Percentiles rank a stretch among this genome's conserved stretches.
Conservation (phyloP, 2,888 invertebrate species). For the Andricus quercusramuli region DNA sequence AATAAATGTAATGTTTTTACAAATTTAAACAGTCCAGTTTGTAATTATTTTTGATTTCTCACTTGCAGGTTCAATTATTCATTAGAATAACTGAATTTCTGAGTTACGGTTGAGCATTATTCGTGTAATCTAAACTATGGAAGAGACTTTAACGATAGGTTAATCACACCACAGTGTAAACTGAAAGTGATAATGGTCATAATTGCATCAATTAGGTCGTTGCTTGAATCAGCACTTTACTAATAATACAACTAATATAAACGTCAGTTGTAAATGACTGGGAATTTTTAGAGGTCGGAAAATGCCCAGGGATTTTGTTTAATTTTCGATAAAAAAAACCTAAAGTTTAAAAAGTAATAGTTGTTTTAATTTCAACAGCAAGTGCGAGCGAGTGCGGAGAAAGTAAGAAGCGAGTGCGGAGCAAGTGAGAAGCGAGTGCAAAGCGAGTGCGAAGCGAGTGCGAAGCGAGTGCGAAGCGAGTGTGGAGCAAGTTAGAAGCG, state of each 20-base stretch:
- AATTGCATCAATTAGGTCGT: conserved; percentile 23
- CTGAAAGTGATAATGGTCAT: conserved; percentile 12
- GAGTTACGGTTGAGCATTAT: neutral
- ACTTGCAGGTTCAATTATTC: neutral
- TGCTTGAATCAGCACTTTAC: neutral
- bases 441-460: no score
- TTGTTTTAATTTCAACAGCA: no score
- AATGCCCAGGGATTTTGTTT: no score
- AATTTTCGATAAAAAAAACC: no score
- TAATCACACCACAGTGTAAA: conserved; percentile 26
- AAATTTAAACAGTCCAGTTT: neutral
- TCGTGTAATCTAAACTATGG: conserved; percentile 7
- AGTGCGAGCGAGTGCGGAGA: no score
- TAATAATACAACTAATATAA: neutral
- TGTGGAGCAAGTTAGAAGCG: no score
- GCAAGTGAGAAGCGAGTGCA: no score
- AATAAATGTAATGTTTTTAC: neutral
- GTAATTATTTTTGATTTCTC: neutral
- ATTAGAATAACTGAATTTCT: neutral
- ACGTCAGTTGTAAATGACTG: no score
- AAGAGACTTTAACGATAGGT: conserved; percentile 17
- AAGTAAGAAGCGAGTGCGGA: no score
- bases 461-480: no score
- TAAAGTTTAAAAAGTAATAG: no score
- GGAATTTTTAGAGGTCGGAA: no score